Base-by-base conservation (phyloP, 2,113 vertebrate species). In the Chrysemys picta region DNA sequence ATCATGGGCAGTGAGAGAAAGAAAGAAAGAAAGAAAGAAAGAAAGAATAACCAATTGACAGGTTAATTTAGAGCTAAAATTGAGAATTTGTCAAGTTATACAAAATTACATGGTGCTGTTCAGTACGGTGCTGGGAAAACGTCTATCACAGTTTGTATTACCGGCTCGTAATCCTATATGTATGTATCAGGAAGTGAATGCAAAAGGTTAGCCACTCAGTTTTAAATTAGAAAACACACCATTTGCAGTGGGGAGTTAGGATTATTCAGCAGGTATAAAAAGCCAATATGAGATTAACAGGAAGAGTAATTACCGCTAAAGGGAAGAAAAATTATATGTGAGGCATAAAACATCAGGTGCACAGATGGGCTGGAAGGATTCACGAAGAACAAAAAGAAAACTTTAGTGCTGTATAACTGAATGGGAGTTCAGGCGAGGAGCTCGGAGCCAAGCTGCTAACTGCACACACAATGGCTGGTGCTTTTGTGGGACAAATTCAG, bases 31-130 rank as follows among this genome's bases (percentile, higher is more conserved):
- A 91, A 38, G 56, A 82, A 3, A 83, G 29, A 59, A 87, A 9
- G 45, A 65, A 90, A 89, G 56, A 81, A 91, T 4, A 49, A 87
- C 84, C 88, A 95, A 88, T 0, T 79, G 91, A 80, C 80, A 89
- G 62, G 62, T 93, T 85, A 91, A 94, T 95, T 94, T 79, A 50
- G 86, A 91, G 59, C 86, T 85, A 84, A 94, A 94, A 72, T 22
- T 85, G 57, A 79, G 93, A 93, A 79, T 65, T 87, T 29, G 35
- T 45, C 42, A 47, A 80, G 59, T 10, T 38, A 81, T 25, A 75
- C 0, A 57, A 87, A 95, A 94, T 93, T 56, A 89, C 82, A 81
- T 1, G 21, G 84, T 31, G 45, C 62, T 54, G 54, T 24, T 88
- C 85, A 75, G 87, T 3, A 83, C 29, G 10, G 45, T 47, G 81